These are phyloP conservation scores for Gymnothorax reevesii DNA, from an alignment of 2,797 vertebrate species.

Conservation along the genomic window DNA sequence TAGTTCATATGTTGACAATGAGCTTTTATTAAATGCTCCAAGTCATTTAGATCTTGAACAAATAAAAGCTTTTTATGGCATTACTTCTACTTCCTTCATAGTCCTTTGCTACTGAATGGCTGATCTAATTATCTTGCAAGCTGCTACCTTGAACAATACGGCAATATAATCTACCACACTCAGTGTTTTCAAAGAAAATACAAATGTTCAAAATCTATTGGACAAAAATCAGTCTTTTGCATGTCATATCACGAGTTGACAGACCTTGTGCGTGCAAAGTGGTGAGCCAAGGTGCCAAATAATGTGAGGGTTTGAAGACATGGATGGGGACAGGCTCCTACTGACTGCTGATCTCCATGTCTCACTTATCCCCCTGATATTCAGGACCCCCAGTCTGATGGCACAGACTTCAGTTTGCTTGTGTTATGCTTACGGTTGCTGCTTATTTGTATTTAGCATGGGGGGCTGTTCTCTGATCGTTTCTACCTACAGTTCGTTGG, in stretches of 20 bases:
- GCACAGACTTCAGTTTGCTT: neutral
- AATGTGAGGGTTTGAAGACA: neutral
- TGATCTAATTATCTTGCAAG: slow-evolving; percentile 40
- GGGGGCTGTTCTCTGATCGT: neutral
- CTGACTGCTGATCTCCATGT: slow-evolving; percentile 15
- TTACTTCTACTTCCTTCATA: slow-evolving; percentile 25
- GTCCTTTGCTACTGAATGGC: slow-evolving; percentile 30
- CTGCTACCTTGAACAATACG: slow-evolving; percentile 37
- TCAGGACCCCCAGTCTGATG: slow-evolving; percentile 1
- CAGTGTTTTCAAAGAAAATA: slow-evolving; percentile 34
- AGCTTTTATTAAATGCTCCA: slow-evolving; percentile 38
- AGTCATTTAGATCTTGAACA: slow-evolving; percentile 40
- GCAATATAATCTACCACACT: slow-evolving; percentile 31
- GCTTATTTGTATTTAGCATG: neutral
- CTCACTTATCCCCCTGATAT: neutral
- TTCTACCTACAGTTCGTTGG: neutral
- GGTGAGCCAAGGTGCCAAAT: slow-evolving; percentile 8
- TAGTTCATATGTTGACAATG: slow-evolving; percentile 29
- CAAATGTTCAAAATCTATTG: slow-evolving; percentile 36
- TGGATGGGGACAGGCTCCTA: neutral
- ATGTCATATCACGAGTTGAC: slow-evolving; percentile 32
- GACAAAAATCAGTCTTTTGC: slow-evolving; percentile 32
- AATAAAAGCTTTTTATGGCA: slow-evolving; percentile 43
- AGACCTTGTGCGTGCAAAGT: neutral
- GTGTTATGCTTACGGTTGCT: neutral